Evolutionary conservation across 2,113 vertebrate species (phyloP).

Genomic region (Poicephalus meyeri): DNA sequence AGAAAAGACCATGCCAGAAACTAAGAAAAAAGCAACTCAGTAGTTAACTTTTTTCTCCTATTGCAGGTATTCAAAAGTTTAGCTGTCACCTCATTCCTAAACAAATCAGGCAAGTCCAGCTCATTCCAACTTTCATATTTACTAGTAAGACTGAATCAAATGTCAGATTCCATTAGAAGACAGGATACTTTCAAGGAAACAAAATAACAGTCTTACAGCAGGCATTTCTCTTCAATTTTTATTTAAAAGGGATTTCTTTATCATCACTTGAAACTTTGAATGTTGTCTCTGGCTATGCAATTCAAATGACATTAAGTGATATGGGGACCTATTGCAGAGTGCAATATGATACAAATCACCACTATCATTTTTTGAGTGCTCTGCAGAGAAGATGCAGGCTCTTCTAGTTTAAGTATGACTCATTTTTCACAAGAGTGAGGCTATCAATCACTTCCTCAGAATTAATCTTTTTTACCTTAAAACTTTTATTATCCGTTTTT

Average conservation of each 20-base stretch:
- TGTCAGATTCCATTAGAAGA: neutral
- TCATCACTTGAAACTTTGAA: neutral
- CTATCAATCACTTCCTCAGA: neutral
- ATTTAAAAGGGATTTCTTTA: neutral
- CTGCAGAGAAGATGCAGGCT: neutral
- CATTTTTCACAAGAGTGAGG: neutral
- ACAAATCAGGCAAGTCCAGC: neutral
- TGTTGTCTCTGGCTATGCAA: neutral
- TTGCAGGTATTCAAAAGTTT: neutral
- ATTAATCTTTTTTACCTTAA: neutral
- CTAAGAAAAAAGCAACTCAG: neutral
- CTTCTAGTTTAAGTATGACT: neutral
- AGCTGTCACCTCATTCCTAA: neutral
- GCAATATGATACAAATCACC: neutral
- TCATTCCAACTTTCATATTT: neutral
- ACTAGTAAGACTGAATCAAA: neutral
- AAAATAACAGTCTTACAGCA: neutral
- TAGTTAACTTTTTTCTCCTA: neutral
- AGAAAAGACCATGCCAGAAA: neutral
- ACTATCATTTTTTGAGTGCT: neutral
- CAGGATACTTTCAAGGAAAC: neutral
- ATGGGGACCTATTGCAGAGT: neutral
- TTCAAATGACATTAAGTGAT: neutral
- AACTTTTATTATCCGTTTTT: neutral
- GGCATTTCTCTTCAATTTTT: neutral